A percentile compares a stretch with the other conserved stretches of the same genome.
These are phyloP conservation scores for Drosophila ananassae DNA, from an alignment of 1,140 invertebrate species.

Conservation along the genomic window DNA sequence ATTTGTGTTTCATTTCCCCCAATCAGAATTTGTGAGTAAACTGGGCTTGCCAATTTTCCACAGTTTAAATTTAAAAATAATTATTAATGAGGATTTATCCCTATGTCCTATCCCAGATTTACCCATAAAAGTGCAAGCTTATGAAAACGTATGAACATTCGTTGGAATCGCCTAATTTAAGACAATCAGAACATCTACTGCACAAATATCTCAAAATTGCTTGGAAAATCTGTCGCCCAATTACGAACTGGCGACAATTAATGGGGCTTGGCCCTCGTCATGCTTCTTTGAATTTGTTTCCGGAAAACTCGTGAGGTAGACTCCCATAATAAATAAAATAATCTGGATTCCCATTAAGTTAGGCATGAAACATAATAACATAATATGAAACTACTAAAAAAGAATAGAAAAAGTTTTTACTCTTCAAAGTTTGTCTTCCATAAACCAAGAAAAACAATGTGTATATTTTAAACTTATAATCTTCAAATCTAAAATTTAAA, in stretches of 20 bases:
- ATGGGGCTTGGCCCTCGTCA: constrained; percentile 21
- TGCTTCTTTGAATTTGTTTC: constrained; percentile 16
- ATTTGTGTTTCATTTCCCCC: too few relatives aligned
- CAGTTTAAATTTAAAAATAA: neutral
- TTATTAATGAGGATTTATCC: too few relatives aligned
- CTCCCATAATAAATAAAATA: neutral
- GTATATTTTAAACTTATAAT: too few relatives aligned
- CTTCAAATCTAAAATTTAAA: too few relatives aligned
- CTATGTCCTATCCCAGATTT: neutral
- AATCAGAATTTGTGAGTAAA: constrained; percentile 11
- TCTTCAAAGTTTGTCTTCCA: too few relatives aligned
- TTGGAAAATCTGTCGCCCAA: constrained; percentile 10
- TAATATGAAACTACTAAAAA: too few relatives aligned
- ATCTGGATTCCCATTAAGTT: neutral
- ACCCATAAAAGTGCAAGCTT: neutral
- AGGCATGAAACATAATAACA: neutral
- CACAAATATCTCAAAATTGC: constrained; percentile 31
- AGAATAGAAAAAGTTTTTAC: neutral
- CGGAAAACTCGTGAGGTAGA: constrained; percentile 2
- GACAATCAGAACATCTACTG: constrained; percentile 52
- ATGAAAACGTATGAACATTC: neutral
- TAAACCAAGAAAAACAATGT: too few relatives aligned
- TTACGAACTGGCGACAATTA: constrained; percentile 24
- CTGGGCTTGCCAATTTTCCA: constrained; percentile 15
- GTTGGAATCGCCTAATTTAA: constrained; percentile 54